These are phyloP conservation scores for Eubucco bourcierii DNA, from an alignment of 2,113 vertebrate species.

Conservation along the genomic window DNA sequence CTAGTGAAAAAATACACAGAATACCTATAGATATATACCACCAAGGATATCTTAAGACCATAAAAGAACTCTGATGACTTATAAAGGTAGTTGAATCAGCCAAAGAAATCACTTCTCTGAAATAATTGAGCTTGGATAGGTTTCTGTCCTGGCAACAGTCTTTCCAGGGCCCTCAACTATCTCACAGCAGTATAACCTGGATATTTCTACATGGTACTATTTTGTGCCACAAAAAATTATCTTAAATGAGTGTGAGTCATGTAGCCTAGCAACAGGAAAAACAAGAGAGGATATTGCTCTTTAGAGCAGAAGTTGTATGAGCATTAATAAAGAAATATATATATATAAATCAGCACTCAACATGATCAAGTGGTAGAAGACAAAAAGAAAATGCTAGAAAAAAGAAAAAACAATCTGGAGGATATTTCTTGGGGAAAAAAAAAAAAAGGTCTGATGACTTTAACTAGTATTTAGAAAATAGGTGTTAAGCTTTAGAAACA, in stretches of 20 bases:
- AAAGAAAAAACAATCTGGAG: no score
- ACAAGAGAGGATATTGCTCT: not conserved
- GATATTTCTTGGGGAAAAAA: no score
- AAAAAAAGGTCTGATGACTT: not conserved
- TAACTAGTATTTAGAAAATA: not conserved
- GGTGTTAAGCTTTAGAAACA: not conserved
- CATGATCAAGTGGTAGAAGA: not conserved
- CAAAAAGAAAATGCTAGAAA: not conserved
- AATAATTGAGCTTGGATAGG: not conserved
- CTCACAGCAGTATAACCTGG: not conserved
- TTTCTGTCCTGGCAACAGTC: not conserved
- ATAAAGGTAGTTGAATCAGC: not conserved
- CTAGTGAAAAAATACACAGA: not conserved
- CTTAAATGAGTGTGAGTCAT: not conserved
- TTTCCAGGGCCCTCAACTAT: not conserved
- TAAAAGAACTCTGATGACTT: not conserved
- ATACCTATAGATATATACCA: not conserved
- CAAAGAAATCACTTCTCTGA: not conserved
- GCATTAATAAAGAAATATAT: not conserved
- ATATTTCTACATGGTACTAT: not conserved
- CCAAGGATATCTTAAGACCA: not conserved
- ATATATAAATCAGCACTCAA: not conserved
- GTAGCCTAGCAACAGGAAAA: constrained; percentile 28
- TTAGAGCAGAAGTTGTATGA: not conserved
- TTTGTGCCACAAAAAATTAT: not conserved